Evolutionary conservation across 2,113 vertebrate species (phyloP), one percentile per base, ranked within the genome.

Genomic region (Prochilodus magdalenae): DNA sequence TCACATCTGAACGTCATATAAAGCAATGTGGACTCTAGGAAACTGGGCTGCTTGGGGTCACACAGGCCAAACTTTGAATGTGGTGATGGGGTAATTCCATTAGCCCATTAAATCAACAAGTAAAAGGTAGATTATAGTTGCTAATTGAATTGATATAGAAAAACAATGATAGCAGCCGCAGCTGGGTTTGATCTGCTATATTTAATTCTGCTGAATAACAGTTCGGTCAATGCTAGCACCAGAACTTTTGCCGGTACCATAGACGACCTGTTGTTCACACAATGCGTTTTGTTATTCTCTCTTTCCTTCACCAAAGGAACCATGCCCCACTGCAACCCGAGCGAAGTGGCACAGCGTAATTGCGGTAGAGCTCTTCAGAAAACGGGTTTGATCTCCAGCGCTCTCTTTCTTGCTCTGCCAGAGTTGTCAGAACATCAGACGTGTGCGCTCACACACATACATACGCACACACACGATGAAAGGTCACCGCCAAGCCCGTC

Each of bases 391-490:
- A 91, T 91, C 86, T 83, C 60, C 67, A 78, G 77, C 70, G 72
- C 73, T 87, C 33, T 74, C 89, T 88, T 89, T 90, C 66, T 88
- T 86, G 73, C 80, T 65, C 53, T 89, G 88, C 90, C 89, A 90
- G 84, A 84, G 83, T 81, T 86, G 87, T 89, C 85, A 87, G 85
- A 87, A 87, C 80, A 88, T 89, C 86, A 88, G 73, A 89, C 47
- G 4, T n/a, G 65, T 33, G 30, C 22, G 15, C 65, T 18, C 65
- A 11, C 65, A 33, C 27, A 33, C 30, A 67, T 20, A 66, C 15
- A 66, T 29, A 66, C 33, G 20, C 66, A 44, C 36, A 44, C 66
- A 44, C 62, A 83, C 79, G 84, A 88, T 90, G 77, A 91, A 88
- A 89, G 86, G 88, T 89, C 83, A 84, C 24, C 49, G 73, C 78